Evolutionary conservation across 2,888 invertebrate species (phyloP).

Genomic region (Torymus tubicola): DNA sequence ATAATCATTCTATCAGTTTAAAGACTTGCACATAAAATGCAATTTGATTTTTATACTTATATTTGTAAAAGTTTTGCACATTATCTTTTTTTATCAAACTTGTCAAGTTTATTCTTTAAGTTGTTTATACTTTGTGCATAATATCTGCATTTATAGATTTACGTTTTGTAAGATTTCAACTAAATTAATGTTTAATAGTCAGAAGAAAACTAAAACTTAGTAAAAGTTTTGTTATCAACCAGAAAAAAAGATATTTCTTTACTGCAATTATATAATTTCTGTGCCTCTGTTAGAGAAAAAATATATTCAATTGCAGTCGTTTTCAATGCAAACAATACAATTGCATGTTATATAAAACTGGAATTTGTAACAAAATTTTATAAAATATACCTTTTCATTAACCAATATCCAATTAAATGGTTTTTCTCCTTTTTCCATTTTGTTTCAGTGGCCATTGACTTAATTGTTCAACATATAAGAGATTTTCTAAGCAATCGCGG

Average conservation of each 20-base stretch:
- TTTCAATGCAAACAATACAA: slow-evolving; percentile 25
- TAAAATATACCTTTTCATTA: slow-evolving; percentile 54
- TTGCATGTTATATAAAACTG: slow-evolving; percentile 49
- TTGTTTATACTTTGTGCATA: slow-evolving; percentile 37
- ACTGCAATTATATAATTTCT: slow-evolving; percentile 33
- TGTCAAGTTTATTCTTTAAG: slow-evolving; percentile 1
- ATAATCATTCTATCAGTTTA: slow-evolving; percentile 15
- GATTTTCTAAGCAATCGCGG: slow-evolving; percentile 86
- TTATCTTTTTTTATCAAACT: slow-evolving; percentile 21
- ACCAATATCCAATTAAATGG: slow-evolving; percentile 44
- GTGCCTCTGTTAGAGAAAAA: slow-evolving; percentile 31
- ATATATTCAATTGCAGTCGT: background rate
- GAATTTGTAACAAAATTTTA: slow-evolving; percentile 57
- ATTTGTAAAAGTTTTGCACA: slow-evolving; percentile 43
- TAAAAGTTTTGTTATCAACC: slow-evolving; percentile 11
- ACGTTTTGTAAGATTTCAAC: background rate
- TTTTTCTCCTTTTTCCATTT: slow-evolving; percentile 60
- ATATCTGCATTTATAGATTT: slow-evolving; percentile 50
- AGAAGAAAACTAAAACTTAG: slow-evolving; percentile 7
- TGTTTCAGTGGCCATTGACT: slow-evolving; percentile 95
- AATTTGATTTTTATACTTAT: slow-evolving; percentile 43
- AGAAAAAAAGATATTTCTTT: slow-evolving; percentile 8
- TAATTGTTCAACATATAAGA: slow-evolving; percentile 97
- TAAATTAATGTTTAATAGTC: background rate
- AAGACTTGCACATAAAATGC: slow-evolving; percentile 5